These are phyloP conservation scores for Dromococcyx pavoninus DNA, from an alignment of 2,797 vertebrate genomes.

Conservation along the genomic window DNA sequence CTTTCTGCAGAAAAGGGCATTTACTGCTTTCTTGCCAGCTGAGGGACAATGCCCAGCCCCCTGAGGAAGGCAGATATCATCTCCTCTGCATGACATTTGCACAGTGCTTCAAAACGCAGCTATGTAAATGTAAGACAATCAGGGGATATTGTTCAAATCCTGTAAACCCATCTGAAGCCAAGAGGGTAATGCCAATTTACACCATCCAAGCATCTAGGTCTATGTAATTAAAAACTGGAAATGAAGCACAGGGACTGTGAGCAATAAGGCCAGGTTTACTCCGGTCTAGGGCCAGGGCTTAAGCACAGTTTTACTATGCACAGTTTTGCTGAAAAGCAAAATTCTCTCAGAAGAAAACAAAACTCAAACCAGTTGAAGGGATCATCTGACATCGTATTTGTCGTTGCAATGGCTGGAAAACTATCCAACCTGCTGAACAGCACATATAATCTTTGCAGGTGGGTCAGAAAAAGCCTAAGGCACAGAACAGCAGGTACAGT, in stretches of 20 bases:
- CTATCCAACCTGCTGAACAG: not conserved
- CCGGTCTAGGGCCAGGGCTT: not conserved
- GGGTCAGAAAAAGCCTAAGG: conserved; percentile 31
- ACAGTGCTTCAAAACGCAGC: conserved; percentile 12
- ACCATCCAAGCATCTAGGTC: not conserved
- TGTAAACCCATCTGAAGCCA: not conserved
- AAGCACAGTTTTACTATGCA: not conserved
- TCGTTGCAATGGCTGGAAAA: not conserved
- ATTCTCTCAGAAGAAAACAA: not conserved
- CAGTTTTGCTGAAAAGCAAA: not conserved
- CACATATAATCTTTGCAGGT: not conserved
- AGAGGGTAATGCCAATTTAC: not conserved
- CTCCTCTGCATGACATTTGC: not conserved
- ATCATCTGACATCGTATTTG: not conserved
- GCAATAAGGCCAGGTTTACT: not conserved
- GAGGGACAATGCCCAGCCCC: not conserved
- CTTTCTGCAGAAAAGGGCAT: conserved; percentile 31
- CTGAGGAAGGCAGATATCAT: not conserved
- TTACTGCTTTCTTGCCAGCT: not conserved
- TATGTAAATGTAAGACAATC: conserved; percentile 24
- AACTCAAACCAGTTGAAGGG: not conserved
- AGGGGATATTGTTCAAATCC: not conserved
- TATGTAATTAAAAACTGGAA: not conserved
- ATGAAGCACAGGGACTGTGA: not conserved
- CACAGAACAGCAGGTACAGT: not conserved